Base-by-base conservation (phyloP, 1,140 invertebrate genomes). In the Chironomus striatipennis region DNA sequence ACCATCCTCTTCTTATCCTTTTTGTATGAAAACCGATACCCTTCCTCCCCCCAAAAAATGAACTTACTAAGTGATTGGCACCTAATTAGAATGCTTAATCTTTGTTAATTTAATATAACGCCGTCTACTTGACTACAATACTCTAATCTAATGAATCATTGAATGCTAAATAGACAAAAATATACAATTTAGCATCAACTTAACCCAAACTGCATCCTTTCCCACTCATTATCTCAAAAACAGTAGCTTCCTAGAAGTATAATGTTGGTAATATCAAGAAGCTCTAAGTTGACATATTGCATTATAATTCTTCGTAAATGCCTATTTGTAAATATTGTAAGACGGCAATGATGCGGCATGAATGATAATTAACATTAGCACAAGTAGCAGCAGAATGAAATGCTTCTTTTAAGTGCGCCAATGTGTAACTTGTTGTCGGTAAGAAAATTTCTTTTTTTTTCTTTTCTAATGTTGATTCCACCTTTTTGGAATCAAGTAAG, bases 341-440 rank as follows among this genome's bases (percentile, higher is more conserved):
- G 65, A 70, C 17, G 17, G 65, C 17, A 70, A 20, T 70, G 65
- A 21, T 21, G 20, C 20, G 7, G 20, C 18, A 70, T 70, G 65
- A 70, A 70, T 70, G 65, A 70, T 70, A 70, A 70, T 70, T 70
- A 70, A 70, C 65, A 18, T 20, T 70, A 70, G 65, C 17, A 21
- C 17, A 20, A 20, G 65, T 21, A 70, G 47, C 47, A 10, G 12
- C 12, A n/a, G 47, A 57, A 57, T 57, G 12, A n/a, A 12, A 5
- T 57, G 4, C 12, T 57, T 12, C 47, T n/a, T 12, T 57, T n/a
- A 57, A 57, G 47, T 57, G 47, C 8, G 47, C 47, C 47, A 57
- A n/a, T 12, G 12, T 57, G 12, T 5, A 57, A n/a, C 47, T n/a
- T 12, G 9, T 57, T 12, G 47, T 5, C 12, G n/a, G n/a, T 1